These are phyloP conservation scores for Proctacanthus coquilletti DNA, from an alignment of 1,140 invertebrate genomes.

Conservation along the genomic window DNA sequence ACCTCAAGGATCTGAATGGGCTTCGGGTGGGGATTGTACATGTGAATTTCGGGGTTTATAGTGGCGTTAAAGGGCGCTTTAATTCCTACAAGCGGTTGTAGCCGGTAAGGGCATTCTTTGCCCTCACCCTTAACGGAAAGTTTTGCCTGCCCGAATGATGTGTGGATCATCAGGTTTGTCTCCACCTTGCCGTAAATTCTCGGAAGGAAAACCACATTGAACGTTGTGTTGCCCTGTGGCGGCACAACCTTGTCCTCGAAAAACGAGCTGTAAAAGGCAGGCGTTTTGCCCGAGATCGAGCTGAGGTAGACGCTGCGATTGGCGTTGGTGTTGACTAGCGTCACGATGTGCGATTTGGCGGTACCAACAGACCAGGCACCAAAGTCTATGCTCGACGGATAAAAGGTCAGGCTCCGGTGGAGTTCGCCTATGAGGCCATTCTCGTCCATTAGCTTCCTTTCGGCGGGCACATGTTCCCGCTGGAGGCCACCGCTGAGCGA, in stretches of 20 bases:
- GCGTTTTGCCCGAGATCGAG: constrained; percentile 74
- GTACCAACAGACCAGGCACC: constrained; percentile 60
- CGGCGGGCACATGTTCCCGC: background rate
- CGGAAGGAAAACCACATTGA: constrained; percentile 89
- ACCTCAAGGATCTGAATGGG: constrained; percentile 58
- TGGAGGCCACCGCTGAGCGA: background rate
- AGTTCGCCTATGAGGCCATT: constrained; percentile 11
- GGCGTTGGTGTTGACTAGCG: constrained; percentile 59
- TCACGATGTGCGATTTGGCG: constrained; percentile 64
- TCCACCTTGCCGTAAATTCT: constrained; percentile 75
- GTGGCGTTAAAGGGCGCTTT: constrained; percentile 83
- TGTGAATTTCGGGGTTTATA: constrained; percentile 74
- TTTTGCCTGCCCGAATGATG: constrained; percentile 72
- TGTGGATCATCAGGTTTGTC: constrained; percentile 83
- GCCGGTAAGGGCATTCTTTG: constrained; percentile 70
- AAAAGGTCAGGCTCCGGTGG: constrained; percentile 16
- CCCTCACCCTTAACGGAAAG: constrained; percentile 64
- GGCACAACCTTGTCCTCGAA: constrained; percentile 83
- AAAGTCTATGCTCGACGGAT: constrained; percentile 24
- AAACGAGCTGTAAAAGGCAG: constrained; percentile 84
- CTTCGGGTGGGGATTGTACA: constrained; percentile 85
- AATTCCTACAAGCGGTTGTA: constrained; percentile 77
- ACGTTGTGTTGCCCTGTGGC: constrained; percentile 81
- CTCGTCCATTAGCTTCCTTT: background rate
- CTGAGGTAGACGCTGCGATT: constrained; percentile 60